Evolutionary conservation across 1,140 invertebrate genomes (phyloP).

Genomic region (Dendrolimus punctatus): DNA sequence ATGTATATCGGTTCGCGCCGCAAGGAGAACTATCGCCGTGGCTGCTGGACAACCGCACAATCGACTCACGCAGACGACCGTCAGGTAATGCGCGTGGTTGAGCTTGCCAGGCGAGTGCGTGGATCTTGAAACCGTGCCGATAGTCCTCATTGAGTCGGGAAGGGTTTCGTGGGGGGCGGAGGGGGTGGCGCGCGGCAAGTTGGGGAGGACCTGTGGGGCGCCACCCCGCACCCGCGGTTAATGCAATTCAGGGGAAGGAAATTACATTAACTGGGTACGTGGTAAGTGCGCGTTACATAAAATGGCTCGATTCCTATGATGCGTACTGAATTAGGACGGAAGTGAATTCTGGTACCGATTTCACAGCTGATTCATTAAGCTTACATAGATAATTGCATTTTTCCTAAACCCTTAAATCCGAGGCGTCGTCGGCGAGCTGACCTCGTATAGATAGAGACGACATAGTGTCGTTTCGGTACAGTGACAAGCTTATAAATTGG

Average conservation of each 20-base stretch:
- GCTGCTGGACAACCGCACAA: too few relatives aligned
- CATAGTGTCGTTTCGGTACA: constrained; percentile 46
- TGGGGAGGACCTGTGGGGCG: constrained; percentile 22
- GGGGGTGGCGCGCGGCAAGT: constrained; percentile 18
- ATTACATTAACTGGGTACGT: constrained; percentile 57
- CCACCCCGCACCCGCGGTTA: constrained; percentile 29
- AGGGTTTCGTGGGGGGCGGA: constrained; percentile 3
- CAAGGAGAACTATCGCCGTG: too few relatives aligned
- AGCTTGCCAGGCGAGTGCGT: too few relatives aligned
- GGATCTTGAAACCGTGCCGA: neutral
- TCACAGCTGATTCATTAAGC: constrained; percentile 67
- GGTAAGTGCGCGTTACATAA: constrained; percentile 67
- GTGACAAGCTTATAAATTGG: constrained; percentile 66
- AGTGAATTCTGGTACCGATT: constrained; percentile 70
- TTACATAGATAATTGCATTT: constrained; percentile 65
- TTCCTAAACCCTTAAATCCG: constrained; percentile 49
- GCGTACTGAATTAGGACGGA: constrained; percentile 70
- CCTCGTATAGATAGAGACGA: constrained; percentile 42
- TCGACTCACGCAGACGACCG: too few relatives aligned
- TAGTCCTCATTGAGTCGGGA: neutral
- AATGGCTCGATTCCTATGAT: constrained; percentile 71
- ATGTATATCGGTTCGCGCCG: too few relatives aligned
- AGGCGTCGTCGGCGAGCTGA: constrained; percentile 31
- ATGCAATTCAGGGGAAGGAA: constrained; percentile 61
- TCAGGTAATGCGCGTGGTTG: too few relatives aligned